phyloP scores from a whole-genome alignment of 2,113 vertebrate species.

The Zingel zingel region DNA sequence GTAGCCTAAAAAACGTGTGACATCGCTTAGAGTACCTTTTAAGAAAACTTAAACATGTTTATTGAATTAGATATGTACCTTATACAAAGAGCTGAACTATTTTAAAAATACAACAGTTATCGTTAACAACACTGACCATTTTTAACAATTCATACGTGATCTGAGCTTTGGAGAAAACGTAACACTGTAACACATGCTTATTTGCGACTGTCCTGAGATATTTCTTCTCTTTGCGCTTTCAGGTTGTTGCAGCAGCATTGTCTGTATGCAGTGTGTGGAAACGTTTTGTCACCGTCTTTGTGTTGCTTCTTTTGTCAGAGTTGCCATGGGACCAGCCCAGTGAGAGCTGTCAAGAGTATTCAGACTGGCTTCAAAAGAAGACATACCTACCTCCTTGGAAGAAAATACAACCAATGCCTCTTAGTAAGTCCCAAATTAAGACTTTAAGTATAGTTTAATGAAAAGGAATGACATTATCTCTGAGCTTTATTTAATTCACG shows the following conservation, averaged over 20 bases:
- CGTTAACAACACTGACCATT: not conserved
- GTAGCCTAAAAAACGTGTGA: too few relatives aligned
- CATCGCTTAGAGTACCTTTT: too few relatives aligned
- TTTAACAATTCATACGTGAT: not conserved
- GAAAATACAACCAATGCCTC: conserved; percentile 90
- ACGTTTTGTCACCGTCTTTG: not conserved
- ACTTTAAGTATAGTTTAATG: too few relatives aligned
- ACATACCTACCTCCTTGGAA: conserved; percentile 96
- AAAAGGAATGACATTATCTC: too few relatives aligned
- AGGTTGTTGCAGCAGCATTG: not conserved
- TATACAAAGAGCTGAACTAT: not conserved
- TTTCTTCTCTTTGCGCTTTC: not conserved
- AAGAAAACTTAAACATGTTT: not conserved
- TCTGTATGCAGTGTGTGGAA: not conserved
- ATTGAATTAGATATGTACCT: not conserved
- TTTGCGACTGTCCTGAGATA: not conserved
- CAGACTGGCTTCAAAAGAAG: conserved; percentile 95
- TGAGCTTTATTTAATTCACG: not conserved
- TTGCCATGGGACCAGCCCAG: conserved; percentile 97
- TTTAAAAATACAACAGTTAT: not conserved
- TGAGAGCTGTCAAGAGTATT: conserved; percentile 94
- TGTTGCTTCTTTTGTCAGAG: conserved; percentile 81
- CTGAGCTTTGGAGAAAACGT: not conserved
- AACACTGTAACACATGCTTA: not conserved
- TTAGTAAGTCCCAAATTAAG: conserved; percentile 50